Conservation (phyloP, 1,140 invertebrate species). For the Drosophila watanabei region DNA sequence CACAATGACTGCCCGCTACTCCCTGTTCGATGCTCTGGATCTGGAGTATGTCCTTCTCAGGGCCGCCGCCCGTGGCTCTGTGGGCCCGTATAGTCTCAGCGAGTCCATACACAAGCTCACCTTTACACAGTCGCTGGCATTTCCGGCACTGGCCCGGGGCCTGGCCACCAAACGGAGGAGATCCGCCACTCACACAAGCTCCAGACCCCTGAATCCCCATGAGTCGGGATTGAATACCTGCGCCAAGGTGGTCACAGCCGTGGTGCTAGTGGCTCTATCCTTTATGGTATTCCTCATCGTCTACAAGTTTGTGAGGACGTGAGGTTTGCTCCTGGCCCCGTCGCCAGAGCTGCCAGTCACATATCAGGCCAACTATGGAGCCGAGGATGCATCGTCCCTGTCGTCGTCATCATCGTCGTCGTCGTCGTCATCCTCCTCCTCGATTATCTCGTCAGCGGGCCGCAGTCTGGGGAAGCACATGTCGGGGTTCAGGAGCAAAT, state of each 20-base stretch:
- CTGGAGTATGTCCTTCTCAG: slow-evolving; percentile 90
- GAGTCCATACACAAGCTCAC: slow-evolving; percentile 91
- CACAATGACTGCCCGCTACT: slow-evolving; percentile 88
- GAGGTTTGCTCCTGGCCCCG: slow-evolving; percentile 91
- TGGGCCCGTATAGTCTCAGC: slow-evolving; percentile 90
- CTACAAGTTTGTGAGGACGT: slow-evolving; percentile 91
- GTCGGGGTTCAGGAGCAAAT: slow-evolving; percentile 85
- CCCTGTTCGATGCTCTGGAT: slow-evolving; percentile 90
- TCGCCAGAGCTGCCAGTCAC: slow-evolving; percentile 81
- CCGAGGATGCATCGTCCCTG: slow-evolving; percentile 35
- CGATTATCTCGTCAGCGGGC: slow-evolving; percentile 61
- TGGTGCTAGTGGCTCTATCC: slow-evolving; percentile 90
- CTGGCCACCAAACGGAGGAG: slow-evolving; percentile 89
- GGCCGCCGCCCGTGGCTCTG: slow-evolving; percentile 89
- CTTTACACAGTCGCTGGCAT: slow-evolving; percentile 91
- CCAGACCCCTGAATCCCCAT: slow-evolving; percentile 87
- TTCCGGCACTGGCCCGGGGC: slow-evolving; percentile 90
- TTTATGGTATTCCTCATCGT: slow-evolving; percentile 91
- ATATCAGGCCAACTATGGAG: slow-evolving; percentile 78
- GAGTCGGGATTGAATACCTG: slow-evolving; percentile 90
- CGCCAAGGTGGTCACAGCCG: slow-evolving; percentile 90
- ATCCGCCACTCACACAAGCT: slow-evolving; percentile 86
- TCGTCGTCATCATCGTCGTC: slow-evolving; percentile 10
- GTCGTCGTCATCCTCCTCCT: slow-evolving; percentile 24
- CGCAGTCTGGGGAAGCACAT: slow-evolving; percentile 81